Base-by-base conservation (phyloP, 2,888 invertebrate species). In the Trissoscelio sp. region DNA sequence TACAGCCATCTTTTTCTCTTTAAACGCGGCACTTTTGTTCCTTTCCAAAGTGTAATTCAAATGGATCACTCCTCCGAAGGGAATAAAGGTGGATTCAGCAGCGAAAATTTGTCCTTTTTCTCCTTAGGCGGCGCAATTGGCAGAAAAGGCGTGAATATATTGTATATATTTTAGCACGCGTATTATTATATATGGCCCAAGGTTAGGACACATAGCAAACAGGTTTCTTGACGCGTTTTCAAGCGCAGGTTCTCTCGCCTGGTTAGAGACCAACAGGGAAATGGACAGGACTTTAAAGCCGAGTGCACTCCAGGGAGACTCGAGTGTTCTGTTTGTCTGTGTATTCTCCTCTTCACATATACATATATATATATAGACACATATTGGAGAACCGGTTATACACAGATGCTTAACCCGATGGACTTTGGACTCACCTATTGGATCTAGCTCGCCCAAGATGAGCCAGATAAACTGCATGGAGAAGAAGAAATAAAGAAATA, bases 211-310 rank as follows among this genome's bases (percentile, higher is more conserved):
- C 42, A 31, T 39, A n/a, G 60, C 72, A 79, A 79, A 79, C 79
- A 72, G 70, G 79, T 79, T 80, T 74, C 73, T 67, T 53, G 67
- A 69, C 55, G 74, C 51, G 46, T 57, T 72, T 73, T 72, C 67
- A 53, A 73, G 60, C 70, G 62, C 75, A 67, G 57, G 44, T 60
- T 58, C 57, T 14, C 37, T 58, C 57, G 11, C 37, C 39, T 2
- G 70, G 66, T 48, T 44, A 81, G 34, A 81, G 34, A 34, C 42
- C 74, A 73, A 75, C 74, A 28, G 74, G 80, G 73, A 81, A 81
- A 81, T 57, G 81, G 81, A 67, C 81, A 48, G 72, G 75, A 60
- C 60, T 77, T 81, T 73, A 73, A 81, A 81, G 72, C 81, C 77
- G 72, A 72, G 75, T 72, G 58, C 58, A 66, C 80, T 74, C 79